Percentiles rank a stretch among this genome's conserved stretches.
Conservation (phyloP, 2,888 invertebrate species). For the Lysandra coridon region DNA sequence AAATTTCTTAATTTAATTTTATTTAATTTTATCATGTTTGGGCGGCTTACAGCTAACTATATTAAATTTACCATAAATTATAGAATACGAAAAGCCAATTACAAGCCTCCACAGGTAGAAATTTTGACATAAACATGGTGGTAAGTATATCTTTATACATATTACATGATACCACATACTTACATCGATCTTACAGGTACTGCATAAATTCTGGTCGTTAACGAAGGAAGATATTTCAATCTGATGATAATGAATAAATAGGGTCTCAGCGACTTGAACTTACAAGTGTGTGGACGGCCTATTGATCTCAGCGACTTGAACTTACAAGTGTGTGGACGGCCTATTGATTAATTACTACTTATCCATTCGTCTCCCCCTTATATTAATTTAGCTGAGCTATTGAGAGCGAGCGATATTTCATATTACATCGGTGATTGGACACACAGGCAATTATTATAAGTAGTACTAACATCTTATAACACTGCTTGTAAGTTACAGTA, state of each 20-base stretch:
- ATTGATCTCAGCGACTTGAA: background rate
- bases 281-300: background rate
- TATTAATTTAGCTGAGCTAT: constrained; percentile 16
- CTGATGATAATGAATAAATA: background rate
- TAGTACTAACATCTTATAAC: background rate
- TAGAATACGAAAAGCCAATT: no score
- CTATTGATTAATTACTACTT: constrained; percentile 13
- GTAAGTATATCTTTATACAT: no score
- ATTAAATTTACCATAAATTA: no score
- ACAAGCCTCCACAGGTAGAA: no score
- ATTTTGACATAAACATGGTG: no score
- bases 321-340: background rate
- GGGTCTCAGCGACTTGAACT: background rate
- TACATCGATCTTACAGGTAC: no score
- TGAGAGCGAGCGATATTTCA: background rate
- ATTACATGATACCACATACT: background rate
- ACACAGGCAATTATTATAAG: background rate
- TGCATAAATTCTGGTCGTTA: background rate
- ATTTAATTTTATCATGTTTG: no score
- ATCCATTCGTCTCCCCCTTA: constrained; percentile 7
- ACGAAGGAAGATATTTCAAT: no score
- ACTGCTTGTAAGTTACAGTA: background rate
- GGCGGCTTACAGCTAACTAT: no score
- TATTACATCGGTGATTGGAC: background rate
- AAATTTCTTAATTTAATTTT: no score